Conservation (phyloP, 2,113 vertebrate species). For the Xiphophorus maculatus region DNA sequence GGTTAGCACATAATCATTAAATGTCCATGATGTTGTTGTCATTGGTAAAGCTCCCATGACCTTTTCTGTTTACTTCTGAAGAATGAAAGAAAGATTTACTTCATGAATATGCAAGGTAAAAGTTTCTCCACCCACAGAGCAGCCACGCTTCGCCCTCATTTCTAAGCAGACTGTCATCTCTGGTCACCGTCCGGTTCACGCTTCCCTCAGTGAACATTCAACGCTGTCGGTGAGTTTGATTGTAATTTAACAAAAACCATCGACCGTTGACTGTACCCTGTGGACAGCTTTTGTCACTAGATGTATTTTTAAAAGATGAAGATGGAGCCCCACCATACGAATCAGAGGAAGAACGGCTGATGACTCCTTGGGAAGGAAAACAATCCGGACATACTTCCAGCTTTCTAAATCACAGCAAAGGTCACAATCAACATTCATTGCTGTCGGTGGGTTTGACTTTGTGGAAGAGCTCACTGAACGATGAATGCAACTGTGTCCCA, state of each 20-base stretch:
- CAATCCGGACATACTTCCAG: slow-evolving; percentile 7
- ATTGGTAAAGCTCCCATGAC: slow-evolving; percentile 2
- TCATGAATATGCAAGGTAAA: slow-evolving; percentile 13
- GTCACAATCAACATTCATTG: slow-evolving; percentile 99
- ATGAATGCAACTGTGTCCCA: slow-evolving; percentile 99
- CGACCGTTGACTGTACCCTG: slow-evolving; percentile 99
- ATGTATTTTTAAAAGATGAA: neutral
- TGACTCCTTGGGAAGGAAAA: neutral
- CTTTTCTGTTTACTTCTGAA: slow-evolving; percentile 13
- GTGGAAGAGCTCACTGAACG: slow-evolving; percentile 98
- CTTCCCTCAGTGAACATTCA: slow-evolving; percentile 95
- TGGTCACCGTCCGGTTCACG: slow-evolving; percentile 71
- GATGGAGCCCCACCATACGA: slow-evolving; percentile 17
- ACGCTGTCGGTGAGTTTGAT: slow-evolving; percentile 99
- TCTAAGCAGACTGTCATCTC: slow-evolving; percentile 64
- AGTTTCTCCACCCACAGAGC: slow-evolving; percentile 26
- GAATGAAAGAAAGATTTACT: slow-evolving; percentile 16
- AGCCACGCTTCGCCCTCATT: slow-evolving; percentile 44
- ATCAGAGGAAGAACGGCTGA: neutral
- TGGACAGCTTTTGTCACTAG: slow-evolving; percentile 80
- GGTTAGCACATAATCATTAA: slow-evolving; percentile 5
- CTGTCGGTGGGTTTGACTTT: slow-evolving; percentile 99
- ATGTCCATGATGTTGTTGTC: slow-evolving; percentile 2
- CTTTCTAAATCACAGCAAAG: slow-evolving; percentile 71
- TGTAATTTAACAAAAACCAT: slow-evolving; percentile 94